A percentile compares a stretch with the other conserved stretches of the same genome.
Conservation (phyloP, 2,113 vertebrate species). For the Petrocephalus zakoni region DNA sequence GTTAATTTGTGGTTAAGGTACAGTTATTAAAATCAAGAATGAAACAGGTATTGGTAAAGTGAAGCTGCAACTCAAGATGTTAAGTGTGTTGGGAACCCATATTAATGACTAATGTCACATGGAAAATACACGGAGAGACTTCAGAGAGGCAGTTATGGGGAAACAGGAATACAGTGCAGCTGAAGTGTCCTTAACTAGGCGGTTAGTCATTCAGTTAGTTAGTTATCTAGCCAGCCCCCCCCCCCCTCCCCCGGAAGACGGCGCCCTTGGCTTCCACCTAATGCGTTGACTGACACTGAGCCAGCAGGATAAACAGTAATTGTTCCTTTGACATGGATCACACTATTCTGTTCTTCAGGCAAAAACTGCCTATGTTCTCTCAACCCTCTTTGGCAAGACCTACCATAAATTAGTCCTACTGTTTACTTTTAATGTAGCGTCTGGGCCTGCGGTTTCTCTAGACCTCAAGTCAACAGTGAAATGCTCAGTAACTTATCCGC, state of each 20-base stretch:
- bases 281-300: background rate
- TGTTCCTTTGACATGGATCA: background rate
- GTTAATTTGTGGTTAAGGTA: background rate
- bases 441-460: background rate
- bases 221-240: background rate
- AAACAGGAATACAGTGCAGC: background rate
- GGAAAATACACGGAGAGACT: constrained; percentile 2
- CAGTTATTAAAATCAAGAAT: background rate
- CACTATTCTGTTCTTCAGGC: background rate
- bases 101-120: constrained; percentile 5
- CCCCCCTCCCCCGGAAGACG: background rate
- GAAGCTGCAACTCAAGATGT: background rate
- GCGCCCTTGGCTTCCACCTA: background rate
- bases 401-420: constrained; percentile 11
- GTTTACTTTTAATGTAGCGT: constrained; percentile 9
- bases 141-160: background rate
- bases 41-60: background rate
- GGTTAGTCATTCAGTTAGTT: background rate
- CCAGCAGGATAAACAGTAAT: background rate
- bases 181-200: background rate
- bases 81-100: background rate
- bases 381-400: background rate
- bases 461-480: constrained; percentile 20
- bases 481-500: constrained; percentile 3
- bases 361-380: background rate